Evolutionary conservation across 2,113 vertebrate genomes (phyloP).

Genomic region (Aix galericulata): DNA sequence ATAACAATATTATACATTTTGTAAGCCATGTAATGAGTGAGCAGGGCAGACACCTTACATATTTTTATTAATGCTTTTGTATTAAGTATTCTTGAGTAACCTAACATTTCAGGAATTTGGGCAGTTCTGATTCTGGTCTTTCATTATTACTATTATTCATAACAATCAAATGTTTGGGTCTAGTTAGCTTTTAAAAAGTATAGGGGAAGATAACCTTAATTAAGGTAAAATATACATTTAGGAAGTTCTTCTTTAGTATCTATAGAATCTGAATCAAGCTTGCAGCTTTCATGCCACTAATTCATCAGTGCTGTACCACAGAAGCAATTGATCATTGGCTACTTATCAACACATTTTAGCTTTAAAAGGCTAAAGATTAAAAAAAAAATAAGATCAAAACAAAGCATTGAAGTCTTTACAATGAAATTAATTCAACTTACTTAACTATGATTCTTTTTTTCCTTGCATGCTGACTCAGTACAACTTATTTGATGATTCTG

Average conservation of each 20-base stretch:
- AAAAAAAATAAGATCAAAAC: too few relatives aligned
- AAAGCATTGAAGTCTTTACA: fast-evolving
- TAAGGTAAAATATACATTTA: neutral
- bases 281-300: neutral
- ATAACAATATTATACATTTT: neutral
- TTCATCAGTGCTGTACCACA: neutral
- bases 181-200: neutral
- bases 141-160: neutral
- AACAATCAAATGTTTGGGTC: neutral
- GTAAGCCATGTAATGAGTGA: neutral
- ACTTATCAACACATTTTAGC: neutral
- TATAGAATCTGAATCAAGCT: neutral
- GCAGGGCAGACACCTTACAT: neutral
- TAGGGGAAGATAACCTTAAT: neutral
- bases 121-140: neutral
- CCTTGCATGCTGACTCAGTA: neutral
- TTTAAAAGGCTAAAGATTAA: neutral
- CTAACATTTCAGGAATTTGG: neutral
- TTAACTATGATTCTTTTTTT: neutral
- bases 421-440: neutral
- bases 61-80: neutral
- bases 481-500: neutral
- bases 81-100: neutral
- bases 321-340: neutral
- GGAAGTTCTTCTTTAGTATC: neutral